These are phyloP conservation scores for Scaptomyza reducta DNA, from an alignment of 2,888 invertebrate species.

Conservation along the genomic window DNA sequence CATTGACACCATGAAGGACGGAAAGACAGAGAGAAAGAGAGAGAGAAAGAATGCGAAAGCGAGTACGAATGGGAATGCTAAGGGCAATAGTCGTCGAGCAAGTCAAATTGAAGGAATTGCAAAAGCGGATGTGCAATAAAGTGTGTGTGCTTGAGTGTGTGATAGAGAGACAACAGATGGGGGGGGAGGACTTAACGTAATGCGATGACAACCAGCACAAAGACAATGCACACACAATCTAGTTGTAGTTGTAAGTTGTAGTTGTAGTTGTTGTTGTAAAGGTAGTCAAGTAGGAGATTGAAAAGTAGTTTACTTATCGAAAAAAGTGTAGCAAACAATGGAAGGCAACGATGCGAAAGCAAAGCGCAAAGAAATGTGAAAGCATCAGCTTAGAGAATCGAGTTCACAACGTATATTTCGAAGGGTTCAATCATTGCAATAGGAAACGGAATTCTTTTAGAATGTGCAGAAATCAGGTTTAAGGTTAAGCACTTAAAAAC, in stretches of 20 bases:
- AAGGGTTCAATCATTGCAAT: not conserved
- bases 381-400: not conserved
- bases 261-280: not conserved
- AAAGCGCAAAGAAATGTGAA: not conserved
- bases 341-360: too few relatives aligned
- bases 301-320: constrained; percentile 22
- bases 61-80: constrained; percentile 7
- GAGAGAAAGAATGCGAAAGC: constrained; percentile 8
- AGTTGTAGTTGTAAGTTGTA: too few relatives aligned
- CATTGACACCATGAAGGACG: not conserved
- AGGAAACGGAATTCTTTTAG: not conserved
- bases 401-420: not conserved
- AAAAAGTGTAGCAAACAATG: too few relatives aligned
- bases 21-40: not conserved
- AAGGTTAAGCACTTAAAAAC: too few relatives aligned
- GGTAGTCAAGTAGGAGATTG: constrained; percentile 3
- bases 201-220: constrained; percentile 11
- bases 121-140: constrained; percentile 70
- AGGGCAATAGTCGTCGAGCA: constrained; percentile 24
- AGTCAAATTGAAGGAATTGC: constrained; percentile 59
- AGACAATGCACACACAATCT: constrained; percentile 8
- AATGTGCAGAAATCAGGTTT: too few relatives aligned
- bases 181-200: constrained; percentile 3
- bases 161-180: constrained; percentile 23
- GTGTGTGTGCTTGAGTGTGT: constrained; percentile 57